Evolutionary conservation across 2,888 invertebrate genomes (phyloP), one percentile per base, ranked within the genome.

Genomic region (Xestia ashworthii): DNA sequence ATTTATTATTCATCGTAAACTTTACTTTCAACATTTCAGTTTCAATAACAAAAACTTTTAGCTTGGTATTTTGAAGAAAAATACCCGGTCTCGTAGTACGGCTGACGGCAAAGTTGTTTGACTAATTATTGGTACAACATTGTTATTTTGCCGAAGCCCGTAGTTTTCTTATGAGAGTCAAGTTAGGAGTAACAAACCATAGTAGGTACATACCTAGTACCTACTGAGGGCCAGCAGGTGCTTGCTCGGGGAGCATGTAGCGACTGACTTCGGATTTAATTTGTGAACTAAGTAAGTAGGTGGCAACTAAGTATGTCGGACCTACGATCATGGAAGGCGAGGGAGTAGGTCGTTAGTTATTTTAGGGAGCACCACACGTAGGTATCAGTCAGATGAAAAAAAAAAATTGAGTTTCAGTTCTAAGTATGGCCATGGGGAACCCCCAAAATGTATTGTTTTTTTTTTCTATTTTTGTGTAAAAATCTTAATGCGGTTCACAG

Each of bases 91-190:
- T 60, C 25, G 65, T 76, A 60, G 14, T 44, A 66, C 12, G 58
- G 67, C 44, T 58, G 66, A 16, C 1, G 50, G 67, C 25, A 38
- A 80, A 85, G 76, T 88, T 86, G 41, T 58, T 74, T 74, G 32
- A 84, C 77, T 83, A 77, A 84, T 84, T 76, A 88, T 86, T 88
- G 74, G 70, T 82, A 78, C 70, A 83, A 76, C 70, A 78, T 78
- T 85, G 87, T 88, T 86, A 83, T 86, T 88, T 80, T 78, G 74
- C 58, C 32, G 46, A 71, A 82, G 78, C 75, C 66, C 50, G 72
- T 83, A 75, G 87, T 76, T 82, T 82, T 84, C 78, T 80, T 78
- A 73, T 25, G 25, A 74, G 72, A 62, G 50, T 25, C 72, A 77
- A 85, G 72, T 85, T 87, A 71, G 44, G 53, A 77, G 75, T 60